Evolutionary conservation across 2,113 vertebrate genomes (phyloP).

Genomic region (Myrmophylax atrothorax): DNA sequence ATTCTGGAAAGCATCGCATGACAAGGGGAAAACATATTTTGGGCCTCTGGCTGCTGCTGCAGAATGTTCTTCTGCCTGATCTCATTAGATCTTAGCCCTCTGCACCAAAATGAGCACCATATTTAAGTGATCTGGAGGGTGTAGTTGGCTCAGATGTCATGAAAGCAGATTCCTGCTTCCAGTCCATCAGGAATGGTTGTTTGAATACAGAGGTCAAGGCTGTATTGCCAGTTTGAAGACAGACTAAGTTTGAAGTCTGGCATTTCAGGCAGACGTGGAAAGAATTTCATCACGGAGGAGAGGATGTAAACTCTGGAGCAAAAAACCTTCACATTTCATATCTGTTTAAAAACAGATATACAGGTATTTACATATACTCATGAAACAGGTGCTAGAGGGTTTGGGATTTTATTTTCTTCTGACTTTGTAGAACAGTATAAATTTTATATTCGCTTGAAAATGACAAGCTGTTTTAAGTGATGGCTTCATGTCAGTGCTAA

Average conservation of each 20-base stretch:
- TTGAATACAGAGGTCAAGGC: neutral
- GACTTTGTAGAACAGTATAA: neutral
- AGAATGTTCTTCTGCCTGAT: neutral
- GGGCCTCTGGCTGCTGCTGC: neutral
- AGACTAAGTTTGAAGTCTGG: neutral
- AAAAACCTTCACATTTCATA: neutral
- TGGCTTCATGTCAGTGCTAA: neutral
- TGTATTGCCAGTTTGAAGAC: neutral
- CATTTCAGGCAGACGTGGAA: neutral
- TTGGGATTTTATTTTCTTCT: neutral
- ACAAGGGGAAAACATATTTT: neutral
- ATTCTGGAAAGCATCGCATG: neutral
- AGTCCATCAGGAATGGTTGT: neutral
- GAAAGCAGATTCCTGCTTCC: neutral
- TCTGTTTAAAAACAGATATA: neutral
- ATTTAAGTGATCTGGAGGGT: neutral
- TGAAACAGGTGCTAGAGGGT: neutral
- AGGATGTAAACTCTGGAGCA: neutral
- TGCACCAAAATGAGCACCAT: neutral
- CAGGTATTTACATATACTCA: neutral
- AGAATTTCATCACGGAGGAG: neutral
- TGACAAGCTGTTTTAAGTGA: neutral
- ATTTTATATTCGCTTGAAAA: slow-evolving; percentile 7
- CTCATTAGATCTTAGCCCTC: neutral
- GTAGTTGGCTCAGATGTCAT: neutral